Evolutionary conservation across 2,888 invertebrate species (phyloP).

Genomic region (Pandemis heparana): DNA sequence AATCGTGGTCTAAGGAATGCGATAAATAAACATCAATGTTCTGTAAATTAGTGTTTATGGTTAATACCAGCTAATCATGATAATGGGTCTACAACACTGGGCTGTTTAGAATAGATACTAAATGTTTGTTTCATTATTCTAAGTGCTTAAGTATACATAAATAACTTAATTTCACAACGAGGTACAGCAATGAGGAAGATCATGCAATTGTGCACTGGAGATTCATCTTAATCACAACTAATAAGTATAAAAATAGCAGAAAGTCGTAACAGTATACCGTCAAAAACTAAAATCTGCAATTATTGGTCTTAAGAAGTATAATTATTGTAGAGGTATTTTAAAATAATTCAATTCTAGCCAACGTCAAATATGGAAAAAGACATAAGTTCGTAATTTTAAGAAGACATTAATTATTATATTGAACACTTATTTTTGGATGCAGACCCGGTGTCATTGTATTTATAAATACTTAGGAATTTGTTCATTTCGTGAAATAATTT

Average conservation of each 20-base stretch:
- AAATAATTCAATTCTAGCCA: conserved; percentile 1
- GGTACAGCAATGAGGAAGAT: conserved; percentile 32
- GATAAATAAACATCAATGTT: background rate
- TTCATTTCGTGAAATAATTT: background rate
- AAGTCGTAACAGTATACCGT: background rate
- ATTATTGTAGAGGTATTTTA: conserved; percentile 1
- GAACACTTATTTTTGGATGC: conserved; percentile 37
- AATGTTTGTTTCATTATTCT: background rate
- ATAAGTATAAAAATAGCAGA: conserved; percentile 5
- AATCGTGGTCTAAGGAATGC: conserved; percentile 24
- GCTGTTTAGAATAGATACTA: conserved; percentile 4
- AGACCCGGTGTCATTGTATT: conserved; percentile 20
- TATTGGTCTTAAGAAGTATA: background rate
- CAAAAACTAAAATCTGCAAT: background rate
- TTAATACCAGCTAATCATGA: background rate
- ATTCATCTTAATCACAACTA: conserved; percentile 16
- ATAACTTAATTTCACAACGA: conserved; percentile 37
- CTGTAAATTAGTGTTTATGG: background rate
- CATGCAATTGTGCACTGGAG: conserved; percentile 29
- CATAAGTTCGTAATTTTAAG: conserved; percentile 1
- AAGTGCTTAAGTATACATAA: conserved; percentile 5
- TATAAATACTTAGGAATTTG: background rate
- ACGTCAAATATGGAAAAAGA: conserved; percentile 3
- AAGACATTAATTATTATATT: conserved; percentile 18
- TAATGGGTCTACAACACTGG: background rate